Base-by-base conservation (phyloP, 2,888 invertebrate genomes). In the Argyresthia albistria region DNA sequence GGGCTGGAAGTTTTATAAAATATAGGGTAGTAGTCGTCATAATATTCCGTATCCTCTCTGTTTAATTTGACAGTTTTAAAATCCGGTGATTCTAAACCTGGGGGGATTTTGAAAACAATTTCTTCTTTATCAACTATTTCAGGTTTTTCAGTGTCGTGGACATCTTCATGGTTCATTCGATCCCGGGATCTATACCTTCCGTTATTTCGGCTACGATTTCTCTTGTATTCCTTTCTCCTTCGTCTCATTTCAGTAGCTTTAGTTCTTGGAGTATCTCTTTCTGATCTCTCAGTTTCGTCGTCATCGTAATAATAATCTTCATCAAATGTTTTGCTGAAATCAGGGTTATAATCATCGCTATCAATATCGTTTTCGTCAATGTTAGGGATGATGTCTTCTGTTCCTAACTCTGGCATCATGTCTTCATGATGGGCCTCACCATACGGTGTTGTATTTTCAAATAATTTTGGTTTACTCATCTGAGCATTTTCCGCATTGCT, bases 281-380 rank as follows among this genome's bases (percentile, higher is more conserved):
- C 35, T 12, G 15, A 15, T 53, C 47, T 12, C 25, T 58, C 51
- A 25, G 25, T 25, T 50, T 55, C 57, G 43, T 57, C 55, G 35
- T 35, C 35, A 25, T 46, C 11, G 25, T 25, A 25, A 25, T 25
- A 25, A 25, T 25, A 25, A 25, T 46, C 25, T 4, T 16, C 25
- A n/a, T 46, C 35, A 35, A 35, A 25, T 10, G 7, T 25, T 46
- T 55, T 59, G 36, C 64, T 66, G 43, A 86, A 86, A 51, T 73
- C 65, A 0, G 84, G 84, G 51, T 79, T 83, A 52, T 83, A 86
- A 53, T 84, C 83, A 4, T 76, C 69, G 25, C 25, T 25, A 4
- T 70, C 57, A 1, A 75, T 59, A 14, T 65, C 63, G 50, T 75
- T 67, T 25, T 25, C 6, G 10, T 62, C 62, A 9, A 66, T 55